These are phyloP conservation scores for Metridium senile DNA, from an alignment of 92 coral and sea anemone genomes.

Conservation along the genomic window DNA sequence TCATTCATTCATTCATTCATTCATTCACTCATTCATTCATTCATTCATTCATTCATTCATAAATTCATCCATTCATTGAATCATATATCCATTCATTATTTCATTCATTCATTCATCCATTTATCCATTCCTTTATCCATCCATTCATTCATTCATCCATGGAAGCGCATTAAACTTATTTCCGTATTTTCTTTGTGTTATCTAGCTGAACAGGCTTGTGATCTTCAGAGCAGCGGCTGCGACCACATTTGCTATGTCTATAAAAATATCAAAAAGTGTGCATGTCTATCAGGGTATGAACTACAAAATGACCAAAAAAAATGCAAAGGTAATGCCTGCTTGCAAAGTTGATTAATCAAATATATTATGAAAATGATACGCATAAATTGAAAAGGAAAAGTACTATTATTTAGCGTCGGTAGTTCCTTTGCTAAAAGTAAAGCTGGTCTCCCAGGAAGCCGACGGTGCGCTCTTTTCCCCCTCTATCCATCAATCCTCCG, in stretches of 20 bases:
- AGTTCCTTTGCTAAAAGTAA: too few relatives aligned
- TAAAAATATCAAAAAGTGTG: slow-evolving; percentile 23
- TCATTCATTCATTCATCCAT: not conserved
- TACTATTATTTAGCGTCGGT: too few relatives aligned
- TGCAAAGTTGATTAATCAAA: not conserved
- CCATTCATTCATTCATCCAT: not conserved
- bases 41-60: not conserved
- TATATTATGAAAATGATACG: not conserved
- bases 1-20: not conserved
- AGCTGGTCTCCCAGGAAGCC: too few relatives aligned
- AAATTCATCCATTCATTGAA: not conserved
- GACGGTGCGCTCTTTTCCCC: too few relatives aligned
- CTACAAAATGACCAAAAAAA: slow-evolving; percentile 38
- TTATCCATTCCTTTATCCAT: not conserved
- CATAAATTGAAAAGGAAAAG: too few relatives aligned
- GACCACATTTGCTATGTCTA: slow-evolving; percentile 38
- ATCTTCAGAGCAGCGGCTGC: slow-evolving; percentile 14
- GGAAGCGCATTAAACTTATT: too few relatives aligned
- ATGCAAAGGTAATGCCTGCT: slow-evolving; percentile 40
- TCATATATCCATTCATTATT: not conserved
- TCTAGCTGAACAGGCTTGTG: slow-evolving; percentile 33
- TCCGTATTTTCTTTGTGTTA: not conserved
- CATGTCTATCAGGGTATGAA: slow-evolving; percentile 39
- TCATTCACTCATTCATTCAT: not conserved
- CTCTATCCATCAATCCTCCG: too few relatives aligned